Base-by-base conservation (phyloP, 1,140 invertebrate species). In the Copidosoma floridanum region DNA sequence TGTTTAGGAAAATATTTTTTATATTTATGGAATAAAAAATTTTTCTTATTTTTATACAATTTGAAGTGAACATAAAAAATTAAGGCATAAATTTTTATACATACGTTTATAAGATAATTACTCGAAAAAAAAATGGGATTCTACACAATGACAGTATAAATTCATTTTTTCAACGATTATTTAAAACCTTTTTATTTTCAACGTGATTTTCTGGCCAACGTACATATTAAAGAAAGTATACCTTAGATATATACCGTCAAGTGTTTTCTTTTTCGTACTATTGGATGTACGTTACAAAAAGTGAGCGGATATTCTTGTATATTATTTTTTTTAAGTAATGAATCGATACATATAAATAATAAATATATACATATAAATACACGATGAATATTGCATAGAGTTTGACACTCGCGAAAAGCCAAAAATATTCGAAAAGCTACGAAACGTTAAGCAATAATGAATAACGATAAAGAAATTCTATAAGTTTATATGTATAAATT, bases 381-480 rank as follows among this genome's bases (percentile, higher is more conserved):
- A 54, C 40, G 16, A 68, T 64, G 60, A 69, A 69, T 67, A 54
- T 70, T 71, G 72, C 71, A 73, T 71, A 74, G 73, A 68, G 69
- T 74, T 73, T 65, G 68, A 71, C 71, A 75, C 68, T 76, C 69
- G 71, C 68, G 70, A 68, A 67, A 77, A 76, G 74, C 73, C 73
- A 77, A 77, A 79, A 68, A 67, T 57, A 73, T 71, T 73, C 71
- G 68, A 70, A 64, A 68, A 74, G 65, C n/a, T 68, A 74, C 69
- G 74, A 73, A 72, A 71, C 64, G 68, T 71, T 56, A 79, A 80
- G 77, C 76, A 79, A 77, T 77, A 79, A 74, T 74, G 69, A 65
- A 60, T 52, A 68, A 63, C 71, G 69, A 68, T 57, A 55, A 51
- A 62, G 16, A 68, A 63, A 64, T 41, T 50, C 27, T 61, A 24